These are phyloP conservation scores for Plebejus anna DNA, from an alignment of 2,888 invertebrate species.

Conservation along the genomic window DNA sequence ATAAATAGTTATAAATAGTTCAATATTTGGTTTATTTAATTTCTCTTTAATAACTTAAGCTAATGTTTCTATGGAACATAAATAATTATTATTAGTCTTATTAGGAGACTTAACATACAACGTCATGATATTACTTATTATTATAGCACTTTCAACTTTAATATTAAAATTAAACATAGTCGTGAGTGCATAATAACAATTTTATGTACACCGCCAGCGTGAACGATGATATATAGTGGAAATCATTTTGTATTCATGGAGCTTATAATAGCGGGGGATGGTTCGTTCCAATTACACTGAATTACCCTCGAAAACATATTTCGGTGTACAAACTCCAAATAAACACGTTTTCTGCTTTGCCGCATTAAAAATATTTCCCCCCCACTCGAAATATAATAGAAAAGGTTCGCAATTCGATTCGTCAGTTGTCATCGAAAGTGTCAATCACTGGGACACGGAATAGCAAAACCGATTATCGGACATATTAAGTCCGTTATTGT, in stretches of 20 bases:
- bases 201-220: not conserved
- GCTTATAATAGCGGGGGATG: conserved; percentile 13
- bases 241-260: conserved; percentile 14
- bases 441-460: conserved; percentile 77
- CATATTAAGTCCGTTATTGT: conserved; percentile 78
- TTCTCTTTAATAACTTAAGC: too few relatives aligned
- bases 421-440: conserved; percentile 72
- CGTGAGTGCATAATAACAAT: not conserved
- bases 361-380: conserved; percentile 35
- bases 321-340: conserved; percentile 8
- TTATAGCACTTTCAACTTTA: not conserved
- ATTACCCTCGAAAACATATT: conserved; percentile 24
- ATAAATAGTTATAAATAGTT: too few relatives aligned
- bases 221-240: conserved; percentile 7
- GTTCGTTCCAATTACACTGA: conserved; percentile 22
- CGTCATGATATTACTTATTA: not conserved
- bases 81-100: too few relatives aligned
- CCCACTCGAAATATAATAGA: conserved; percentile 43
- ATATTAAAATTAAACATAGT: not conserved
- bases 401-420: conserved; percentile 55
- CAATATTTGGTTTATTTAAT: too few relatives aligned
- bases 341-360: conserved; percentile 24
- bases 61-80: too few relatives aligned
- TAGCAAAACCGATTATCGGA: conserved; percentile 78
- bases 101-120: not conserved